Evolutionary conservation across 2,113 vertebrate species (phyloP).

Genomic region (Amazona guildingii): DNA sequence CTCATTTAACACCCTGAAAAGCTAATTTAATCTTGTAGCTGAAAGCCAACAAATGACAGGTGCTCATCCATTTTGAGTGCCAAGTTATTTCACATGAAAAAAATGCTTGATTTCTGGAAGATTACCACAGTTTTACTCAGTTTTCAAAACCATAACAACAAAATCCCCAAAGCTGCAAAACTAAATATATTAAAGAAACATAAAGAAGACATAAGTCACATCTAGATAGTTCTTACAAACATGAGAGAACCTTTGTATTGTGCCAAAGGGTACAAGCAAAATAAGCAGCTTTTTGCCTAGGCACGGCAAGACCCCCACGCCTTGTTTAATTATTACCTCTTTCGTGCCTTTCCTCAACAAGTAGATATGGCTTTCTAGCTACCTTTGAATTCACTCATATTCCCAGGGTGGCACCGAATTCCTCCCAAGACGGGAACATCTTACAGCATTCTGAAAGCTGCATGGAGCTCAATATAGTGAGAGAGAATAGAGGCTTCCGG

Average conservation of each 20-base stretch:
- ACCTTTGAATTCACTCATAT: not conserved
- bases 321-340: constrained; percentile 13
- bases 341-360: not conserved
- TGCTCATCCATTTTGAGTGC: not conserved
- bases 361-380: not conserved
- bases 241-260: not conserved
- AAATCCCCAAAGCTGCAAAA: not conserved
- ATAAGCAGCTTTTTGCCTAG: not conserved
- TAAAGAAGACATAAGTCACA: not conserved
- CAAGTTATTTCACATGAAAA: not conserved
- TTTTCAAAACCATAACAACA: not conserved
- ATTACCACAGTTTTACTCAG: not conserved
- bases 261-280: not conserved
- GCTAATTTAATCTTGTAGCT: not conserved
- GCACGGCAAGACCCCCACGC: not conserved
- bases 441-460: not conserved
- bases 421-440: not conserved
- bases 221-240: not conserved
- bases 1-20: not conserved
- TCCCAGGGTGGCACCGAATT: not conserved
- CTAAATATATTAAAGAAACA: not conserved
- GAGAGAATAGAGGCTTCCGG: not conserved
- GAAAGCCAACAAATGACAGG: not conserved
- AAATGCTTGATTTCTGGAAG: not conserved
- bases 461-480: not conserved